phyloP scores from a whole-genome alignment of 2,797 vertebrate genomes.

The Carduelis carduelis region DNA sequence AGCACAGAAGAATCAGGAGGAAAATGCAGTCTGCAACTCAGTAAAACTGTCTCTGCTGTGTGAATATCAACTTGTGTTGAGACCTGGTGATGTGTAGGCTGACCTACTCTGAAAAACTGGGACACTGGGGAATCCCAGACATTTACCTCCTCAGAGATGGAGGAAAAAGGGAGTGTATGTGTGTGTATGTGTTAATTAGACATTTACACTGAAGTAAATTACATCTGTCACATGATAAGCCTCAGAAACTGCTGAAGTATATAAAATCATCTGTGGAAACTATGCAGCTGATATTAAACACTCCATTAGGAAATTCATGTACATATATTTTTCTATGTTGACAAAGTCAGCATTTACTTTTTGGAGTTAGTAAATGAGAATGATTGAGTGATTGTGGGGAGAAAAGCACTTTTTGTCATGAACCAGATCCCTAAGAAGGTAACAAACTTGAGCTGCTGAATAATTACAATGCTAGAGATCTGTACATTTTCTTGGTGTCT shows the following conservation, averaged over 20 bases:
- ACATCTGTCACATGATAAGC: slow-evolving; percentile 22
- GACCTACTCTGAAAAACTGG: slow-evolving; percentile 4
- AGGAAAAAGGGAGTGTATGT: neutral
- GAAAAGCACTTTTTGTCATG: neutral
- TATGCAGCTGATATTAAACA: neutral
- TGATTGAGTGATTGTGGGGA: neutral
- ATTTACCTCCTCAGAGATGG: neutral
- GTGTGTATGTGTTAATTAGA: slow-evolving; percentile 56
- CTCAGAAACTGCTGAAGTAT: slow-evolving; percentile 1
- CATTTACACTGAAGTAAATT: slow-evolving; percentile 33
- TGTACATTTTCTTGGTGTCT: neutral
- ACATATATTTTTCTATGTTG: neutral
- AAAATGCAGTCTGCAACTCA: neutral
- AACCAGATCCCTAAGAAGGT: neutral
- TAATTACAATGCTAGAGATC: neutral
- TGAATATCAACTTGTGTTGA: neutral
- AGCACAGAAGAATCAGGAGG: neutral
- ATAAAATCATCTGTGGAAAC: neutral
- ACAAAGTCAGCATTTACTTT: neutral
- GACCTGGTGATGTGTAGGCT: neutral
- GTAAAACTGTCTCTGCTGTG: neutral
- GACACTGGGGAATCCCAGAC: slow-evolving; percentile 10
- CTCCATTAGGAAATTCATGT: neutral
- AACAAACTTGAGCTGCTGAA: neutral
- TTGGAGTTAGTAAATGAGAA: neutral